Evolutionary conservation across 2,797 vertebrate genomes (phyloP).

Genomic region (Eospalax fontanierii): DNA sequence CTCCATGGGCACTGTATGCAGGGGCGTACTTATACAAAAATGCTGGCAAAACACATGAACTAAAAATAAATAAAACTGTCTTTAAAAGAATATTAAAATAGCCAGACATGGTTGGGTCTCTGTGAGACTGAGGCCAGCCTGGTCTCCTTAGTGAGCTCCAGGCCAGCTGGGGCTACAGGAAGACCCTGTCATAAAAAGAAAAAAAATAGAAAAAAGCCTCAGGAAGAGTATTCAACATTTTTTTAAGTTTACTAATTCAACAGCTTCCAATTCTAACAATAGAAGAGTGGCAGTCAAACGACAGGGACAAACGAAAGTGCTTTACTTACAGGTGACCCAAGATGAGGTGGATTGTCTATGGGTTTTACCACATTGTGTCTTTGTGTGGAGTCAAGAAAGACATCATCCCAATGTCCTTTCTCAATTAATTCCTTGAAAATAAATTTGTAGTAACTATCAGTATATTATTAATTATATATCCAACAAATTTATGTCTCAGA

Average conservation of each 20-base stretch:
- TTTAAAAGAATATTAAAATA: background rate
- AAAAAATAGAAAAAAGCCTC: background rate
- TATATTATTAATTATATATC: slow-evolving; percentile 70
- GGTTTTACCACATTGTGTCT: slow-evolving; percentile 92
- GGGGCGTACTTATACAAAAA: too few species aligned
- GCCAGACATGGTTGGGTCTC: too few species aligned
- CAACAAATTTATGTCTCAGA: slow-evolving; percentile 49
- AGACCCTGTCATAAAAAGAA: too few species aligned
- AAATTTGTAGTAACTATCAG: slow-evolving; percentile 67
- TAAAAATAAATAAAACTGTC: too few species aligned
- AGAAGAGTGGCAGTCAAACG: background rate
- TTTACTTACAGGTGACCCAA: slow-evolving; percentile 93
- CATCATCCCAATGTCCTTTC: slow-evolving; percentile 84
- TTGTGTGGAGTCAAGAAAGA: slow-evolving; percentile 85
- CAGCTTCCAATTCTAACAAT: slow-evolving; percentile 5
- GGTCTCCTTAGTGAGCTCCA: too few species aligned
- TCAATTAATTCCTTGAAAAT: slow-evolving; percentile 89
- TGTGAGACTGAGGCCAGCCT: too few species aligned
- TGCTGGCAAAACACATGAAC: too few species aligned
- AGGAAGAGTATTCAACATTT: slow-evolving; percentile 16
- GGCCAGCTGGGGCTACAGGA: too few species aligned
- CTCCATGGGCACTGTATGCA: too few species aligned
- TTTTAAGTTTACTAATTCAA: slow-evolving; percentile 32
- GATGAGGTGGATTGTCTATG: slow-evolving; percentile 91
- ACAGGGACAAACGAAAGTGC: background rate